A percentile compares a stretch with the other conserved stretches of the same genome.
phyloP scores from a whole-genome alignment of 1,140 invertebrate genomes.

The Scaptomyza graminum region DNA sequence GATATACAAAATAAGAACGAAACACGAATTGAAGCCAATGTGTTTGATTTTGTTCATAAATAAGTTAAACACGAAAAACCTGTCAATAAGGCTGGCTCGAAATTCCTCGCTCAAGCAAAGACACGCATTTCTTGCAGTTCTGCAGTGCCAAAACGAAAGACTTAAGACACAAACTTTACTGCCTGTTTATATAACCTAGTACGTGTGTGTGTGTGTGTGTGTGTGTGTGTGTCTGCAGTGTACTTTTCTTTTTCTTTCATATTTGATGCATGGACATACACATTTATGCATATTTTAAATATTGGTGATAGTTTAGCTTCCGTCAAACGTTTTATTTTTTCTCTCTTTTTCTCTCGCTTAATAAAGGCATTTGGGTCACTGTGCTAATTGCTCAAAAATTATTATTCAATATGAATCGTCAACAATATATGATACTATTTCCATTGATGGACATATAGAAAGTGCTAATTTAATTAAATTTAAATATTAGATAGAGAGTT shows the following conservation, averaged over 20 bases:
- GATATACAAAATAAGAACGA: constrained; percentile 18
- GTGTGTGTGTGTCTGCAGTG: constrained; percentile 7
- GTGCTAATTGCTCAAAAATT: constrained; percentile 74
- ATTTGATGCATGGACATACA: background rate
- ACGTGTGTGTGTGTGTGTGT: constrained; percentile 28
- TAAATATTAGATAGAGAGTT: constrained; percentile 57
- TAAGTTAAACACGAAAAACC: constrained; percentile 51
- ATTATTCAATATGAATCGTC: constrained; percentile 74
- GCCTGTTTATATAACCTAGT: constrained; percentile 34
- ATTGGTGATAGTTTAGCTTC: background rate
- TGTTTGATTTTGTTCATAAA: constrained; percentile 37
- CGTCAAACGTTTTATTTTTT: constrained; percentile 28
- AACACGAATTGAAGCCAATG: constrained; percentile 21
- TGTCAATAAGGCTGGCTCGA: constrained; percentile 28
- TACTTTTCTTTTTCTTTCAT: background rate
- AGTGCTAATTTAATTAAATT: constrained; percentile 77
- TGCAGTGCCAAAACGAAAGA: constrained; percentile 33
- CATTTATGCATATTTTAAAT: constrained; percentile 1
- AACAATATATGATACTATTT: constrained; percentile 8
- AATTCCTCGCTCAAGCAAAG: constrained; percentile 20
- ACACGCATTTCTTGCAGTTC: constrained; percentile 6
- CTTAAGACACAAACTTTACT: constrained; percentile 31
- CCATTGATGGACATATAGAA: constrained; percentile 54
- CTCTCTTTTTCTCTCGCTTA: constrained; percentile 20
- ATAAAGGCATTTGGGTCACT: constrained; percentile 69